Evolutionary conservation across 1,140 invertebrate species (phyloP).

Genomic region (Drosophila sp.): DNA sequence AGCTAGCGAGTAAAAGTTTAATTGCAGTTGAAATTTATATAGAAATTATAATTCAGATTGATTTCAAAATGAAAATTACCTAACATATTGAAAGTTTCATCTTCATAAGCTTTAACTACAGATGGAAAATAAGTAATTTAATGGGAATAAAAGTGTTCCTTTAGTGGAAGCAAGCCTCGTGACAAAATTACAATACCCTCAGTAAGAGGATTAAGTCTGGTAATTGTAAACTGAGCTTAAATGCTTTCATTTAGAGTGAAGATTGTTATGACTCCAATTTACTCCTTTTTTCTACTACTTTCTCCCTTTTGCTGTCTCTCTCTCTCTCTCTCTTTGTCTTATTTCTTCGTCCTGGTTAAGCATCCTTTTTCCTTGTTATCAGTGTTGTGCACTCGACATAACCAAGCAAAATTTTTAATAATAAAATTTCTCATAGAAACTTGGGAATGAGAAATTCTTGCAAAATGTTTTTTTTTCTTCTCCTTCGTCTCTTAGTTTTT

Average conservation of each 20-base stretch:
- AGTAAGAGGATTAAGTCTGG: conserved; percentile 3
- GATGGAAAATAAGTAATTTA: background rate
- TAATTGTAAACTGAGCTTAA: conserved; percentile 9
- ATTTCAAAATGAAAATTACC: too few species aligned
- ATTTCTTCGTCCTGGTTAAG: background rate
- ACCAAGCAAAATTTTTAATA: conserved; percentile 68
- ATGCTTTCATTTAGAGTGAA: conserved; percentile 26
- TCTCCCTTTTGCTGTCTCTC: background rate
- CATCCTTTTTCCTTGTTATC: conserved; percentile 58
- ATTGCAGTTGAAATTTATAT: too few species aligned
- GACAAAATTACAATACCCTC: background rate
- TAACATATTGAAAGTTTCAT: too few species aligned
- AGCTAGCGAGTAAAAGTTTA: too few species aligned
- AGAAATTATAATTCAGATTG: too few species aligned
- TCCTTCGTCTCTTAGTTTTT: background rate
- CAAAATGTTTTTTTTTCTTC: conserved; percentile 36
- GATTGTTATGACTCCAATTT: conserved; percentile 26
- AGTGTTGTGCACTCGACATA: conserved; percentile 69
- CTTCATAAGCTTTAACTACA: too few species aligned
- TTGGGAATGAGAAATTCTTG: conserved; percentile 58
- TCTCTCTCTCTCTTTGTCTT: background rate
- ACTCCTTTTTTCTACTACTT: background rate
- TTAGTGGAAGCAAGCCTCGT: background rate
- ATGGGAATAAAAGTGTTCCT: background rate
- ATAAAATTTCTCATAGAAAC: conserved; percentile 61